Evolutionary conservation across 2,797 vertebrate genomes (phyloP), one percentile per base, ranked within the genome.

Genomic region (Peromyscus attwateri): DNA sequence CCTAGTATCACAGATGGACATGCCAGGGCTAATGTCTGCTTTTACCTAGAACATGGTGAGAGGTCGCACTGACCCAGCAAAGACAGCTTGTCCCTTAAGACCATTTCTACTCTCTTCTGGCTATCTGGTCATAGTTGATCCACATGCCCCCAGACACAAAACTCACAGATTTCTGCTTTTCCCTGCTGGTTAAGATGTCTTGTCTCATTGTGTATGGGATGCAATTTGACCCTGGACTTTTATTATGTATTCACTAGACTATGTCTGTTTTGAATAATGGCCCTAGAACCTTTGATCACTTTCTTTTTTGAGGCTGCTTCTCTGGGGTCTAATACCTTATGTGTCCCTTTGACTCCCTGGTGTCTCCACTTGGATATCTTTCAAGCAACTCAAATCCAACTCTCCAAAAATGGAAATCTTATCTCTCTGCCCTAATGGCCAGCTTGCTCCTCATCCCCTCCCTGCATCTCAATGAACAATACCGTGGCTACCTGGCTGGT

Each of bases 401-500:
- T 23, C 92, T 68, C 91, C 23, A 29, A 75, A 91, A 73, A 89
- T n/a, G 31, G 25, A 89, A 85, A 66, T 81, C 27, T 37, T 40
- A 40, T 31, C 25, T 66, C 21, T n/a, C 64, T 43, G 19, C 34
- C 31, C 52, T 62, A 76, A 62, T 19, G 3, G 21, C 66, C 95
- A 84, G 37, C 31, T 25, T 49, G 25, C 11, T 34, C 46, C 13
- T 92, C 34, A 62, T 14, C 46, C 16, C 70, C n/a, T 87, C 25
- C 83, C 49, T 21, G 17, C 68, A 95, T 95, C 68, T 43, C 95
- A 62, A 89, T 70, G 70, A 92, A 49, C 27, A 29, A 88, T 46
- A 40, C 37, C 37, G 25, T 16, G 31, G 34, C 64, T 75, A 87
- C 29, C 27, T 1, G 64, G 12, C 1, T 83, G 37, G 25, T 70